phyloP scores from a whole-genome alignment of 2,888 invertebrate species.

The Leptinotarsa rubiginosa region DNA sequence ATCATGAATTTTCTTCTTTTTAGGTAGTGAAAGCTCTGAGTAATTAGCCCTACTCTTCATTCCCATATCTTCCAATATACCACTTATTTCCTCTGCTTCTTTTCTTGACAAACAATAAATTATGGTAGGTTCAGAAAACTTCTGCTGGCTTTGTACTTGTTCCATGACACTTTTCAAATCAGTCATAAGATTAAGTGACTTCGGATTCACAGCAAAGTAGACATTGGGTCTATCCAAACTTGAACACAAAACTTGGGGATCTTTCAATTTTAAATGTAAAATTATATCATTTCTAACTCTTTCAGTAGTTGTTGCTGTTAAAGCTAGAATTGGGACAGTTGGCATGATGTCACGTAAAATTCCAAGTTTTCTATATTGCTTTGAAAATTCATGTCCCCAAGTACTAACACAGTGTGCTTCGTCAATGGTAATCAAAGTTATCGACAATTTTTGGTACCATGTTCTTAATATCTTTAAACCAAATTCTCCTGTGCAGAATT shows the following conservation, averaged over 20 bases:
- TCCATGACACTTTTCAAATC: conserved; percentile 61
- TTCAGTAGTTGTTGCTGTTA: conserved; percentile 80
- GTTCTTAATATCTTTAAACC: conserved; percentile 53
- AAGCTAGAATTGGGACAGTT: conserved; percentile 74
- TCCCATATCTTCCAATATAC: conserved; percentile 63
- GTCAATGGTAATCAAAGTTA: conserved; percentile 76
- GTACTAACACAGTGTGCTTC: conserved; percentile 82
- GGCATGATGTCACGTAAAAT: conserved; percentile 65
- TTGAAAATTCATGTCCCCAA: conserved; percentile 81
- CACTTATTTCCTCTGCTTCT: conserved; percentile 66
- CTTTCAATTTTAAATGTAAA: conserved; percentile 55
- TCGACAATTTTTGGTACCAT: conserved; percentile 62
- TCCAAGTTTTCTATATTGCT: conserved; percentile 69
- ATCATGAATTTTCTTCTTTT: conserved; percentile 71
- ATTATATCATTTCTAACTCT: conserved; percentile 73
- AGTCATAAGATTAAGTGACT: conserved; percentile 56
- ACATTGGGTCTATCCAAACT: conserved; percentile 79
- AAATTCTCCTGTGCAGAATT: conserved; percentile 65
- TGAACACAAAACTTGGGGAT: conserved; percentile 70
- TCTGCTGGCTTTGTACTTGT: conserved; percentile 52
- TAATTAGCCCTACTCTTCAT: conserved; percentile 73
- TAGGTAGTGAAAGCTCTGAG: conserved; percentile 70
- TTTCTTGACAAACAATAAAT: conserved; percentile 78
- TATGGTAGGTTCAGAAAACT: conserved; percentile 73
- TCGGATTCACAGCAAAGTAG: conserved; percentile 69